These are phyloP conservation scores for Neotoxoptera formosana DNA, from an alignment of 1,140 invertebrate species.

Conservation along the genomic window DNA sequence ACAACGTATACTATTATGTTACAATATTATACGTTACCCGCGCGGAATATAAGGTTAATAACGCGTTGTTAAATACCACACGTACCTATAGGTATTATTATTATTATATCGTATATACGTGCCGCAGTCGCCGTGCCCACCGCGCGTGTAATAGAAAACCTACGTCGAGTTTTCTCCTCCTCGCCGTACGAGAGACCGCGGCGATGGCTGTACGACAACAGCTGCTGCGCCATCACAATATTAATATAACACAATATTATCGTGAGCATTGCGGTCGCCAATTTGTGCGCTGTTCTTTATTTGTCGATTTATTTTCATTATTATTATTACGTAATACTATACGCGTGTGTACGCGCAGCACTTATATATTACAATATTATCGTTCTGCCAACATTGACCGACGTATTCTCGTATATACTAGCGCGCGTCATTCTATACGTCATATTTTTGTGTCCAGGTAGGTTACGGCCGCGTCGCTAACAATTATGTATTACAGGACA, in stretches of 20 bases:
- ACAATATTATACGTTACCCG: neutral
- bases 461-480: neutral
- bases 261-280: neutral
- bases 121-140: neutral
- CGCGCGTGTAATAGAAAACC: neutral
- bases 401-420: no score
- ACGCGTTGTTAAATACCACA: neutral
- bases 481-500: neutral
- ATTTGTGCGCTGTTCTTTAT: neutral
- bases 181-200: neutral
- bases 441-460: no score
- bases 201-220: neutral
- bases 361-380: neutral
- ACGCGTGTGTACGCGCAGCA: neutral
- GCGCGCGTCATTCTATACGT: neutral
- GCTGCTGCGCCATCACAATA: neutral
- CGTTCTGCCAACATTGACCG: neutral
- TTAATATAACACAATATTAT: neutral
- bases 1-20: neutral
- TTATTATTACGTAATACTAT: neutral
- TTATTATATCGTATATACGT: neutral
- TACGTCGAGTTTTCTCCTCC: neutral
- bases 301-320: slow-evolving; percentile 5
- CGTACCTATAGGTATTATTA: neutral
- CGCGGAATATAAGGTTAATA: neutral